A percentile compares a stretch with the other conserved stretches of the same genome.
These are phyloP conservation scores for Tinamus major DNA, from an alignment of 2,797 vertebrate species.

Conservation along the genomic window DNA sequence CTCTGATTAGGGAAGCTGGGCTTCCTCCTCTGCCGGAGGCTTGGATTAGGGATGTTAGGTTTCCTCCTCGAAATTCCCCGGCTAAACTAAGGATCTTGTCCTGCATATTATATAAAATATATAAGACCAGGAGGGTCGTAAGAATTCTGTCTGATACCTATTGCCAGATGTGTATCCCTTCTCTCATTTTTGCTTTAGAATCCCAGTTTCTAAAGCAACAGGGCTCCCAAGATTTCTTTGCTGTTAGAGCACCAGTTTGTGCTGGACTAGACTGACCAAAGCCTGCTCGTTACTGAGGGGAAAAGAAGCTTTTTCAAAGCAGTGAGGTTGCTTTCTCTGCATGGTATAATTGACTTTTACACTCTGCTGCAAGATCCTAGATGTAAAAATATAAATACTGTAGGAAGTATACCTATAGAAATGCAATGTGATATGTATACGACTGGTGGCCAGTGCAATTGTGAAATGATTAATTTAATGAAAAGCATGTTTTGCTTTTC, in stretches of 20 bases:
- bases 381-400: not conserved
- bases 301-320: not conserved
- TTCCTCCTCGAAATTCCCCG: not conserved
- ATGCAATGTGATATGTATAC: fast-evolving
- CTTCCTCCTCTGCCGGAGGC: not conserved
- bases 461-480: not conserved
- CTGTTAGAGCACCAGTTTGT: not conserved
- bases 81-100: not conserved
- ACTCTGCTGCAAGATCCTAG: not conserved
- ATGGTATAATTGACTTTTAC: not conserved
- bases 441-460: not conserved
- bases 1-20: not conserved
- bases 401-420: not conserved
- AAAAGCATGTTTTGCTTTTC: not conserved
- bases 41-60: not conserved
- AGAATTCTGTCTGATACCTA: not conserved
- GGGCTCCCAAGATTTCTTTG: not conserved
- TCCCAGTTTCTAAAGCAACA: not conserved
- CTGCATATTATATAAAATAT: not conserved
- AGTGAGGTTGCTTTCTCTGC: not conserved
- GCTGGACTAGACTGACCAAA: not conserved
- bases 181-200: not conserved
- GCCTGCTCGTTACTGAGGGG: not conserved
- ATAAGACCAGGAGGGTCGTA: not conserved
- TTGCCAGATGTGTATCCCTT: not conserved